These are phyloP conservation scores for Campoplex nolae DNA, from an alignment of 2,888 invertebrate species.

Conservation along the genomic window DNA sequence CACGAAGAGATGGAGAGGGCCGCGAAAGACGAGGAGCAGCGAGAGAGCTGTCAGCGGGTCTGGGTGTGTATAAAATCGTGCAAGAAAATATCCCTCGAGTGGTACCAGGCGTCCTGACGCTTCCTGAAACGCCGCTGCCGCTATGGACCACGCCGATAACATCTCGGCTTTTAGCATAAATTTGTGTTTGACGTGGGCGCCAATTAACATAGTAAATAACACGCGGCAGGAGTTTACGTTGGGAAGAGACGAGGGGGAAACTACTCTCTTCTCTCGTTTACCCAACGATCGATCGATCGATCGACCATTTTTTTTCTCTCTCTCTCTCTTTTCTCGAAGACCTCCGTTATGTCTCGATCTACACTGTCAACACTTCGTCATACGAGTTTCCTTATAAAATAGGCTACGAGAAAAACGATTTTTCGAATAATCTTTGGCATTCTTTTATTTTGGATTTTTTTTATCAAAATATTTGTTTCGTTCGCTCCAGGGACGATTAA, in stretches of 20 bases:
- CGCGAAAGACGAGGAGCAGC: constrained; percentile 59
- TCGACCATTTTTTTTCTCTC: too few relatives aligned
- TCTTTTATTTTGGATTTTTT: too few relatives aligned
- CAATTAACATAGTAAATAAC: constrained; percentile 82
- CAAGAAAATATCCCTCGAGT: constrained; percentile 35
- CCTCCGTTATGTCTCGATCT: constrained; percentile 46
- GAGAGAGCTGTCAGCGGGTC: constrained; percentile 65
- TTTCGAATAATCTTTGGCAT: too few relatives aligned
- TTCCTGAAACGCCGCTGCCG: constrained; percentile 42
- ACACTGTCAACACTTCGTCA: not conserved
- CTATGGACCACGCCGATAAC: constrained; percentile 73
- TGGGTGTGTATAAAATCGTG: constrained; percentile 32
- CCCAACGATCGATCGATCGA: constrained; percentile 54
- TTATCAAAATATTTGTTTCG: too few relatives aligned
- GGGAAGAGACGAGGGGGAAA: constrained; percentile 25
- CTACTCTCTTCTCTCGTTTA: constrained; percentile 39
- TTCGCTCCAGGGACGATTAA: too few relatives aligned
- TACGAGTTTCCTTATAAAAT: not conserved
- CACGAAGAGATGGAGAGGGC: constrained; percentile 5
- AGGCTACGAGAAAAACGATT: not conserved
- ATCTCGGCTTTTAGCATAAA: constrained; percentile 82
- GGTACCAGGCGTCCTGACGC: constrained; percentile 21
- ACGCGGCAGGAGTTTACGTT: constrained; percentile 64
- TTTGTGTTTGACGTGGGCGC: constrained; percentile 81
- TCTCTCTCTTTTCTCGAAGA: not conserved